Evolutionary conservation across 2,113 vertebrate genomes (phyloP), one percentile per base, ranked within the genome.

Genomic region (Ibidorhyncha struthersii): DNA sequence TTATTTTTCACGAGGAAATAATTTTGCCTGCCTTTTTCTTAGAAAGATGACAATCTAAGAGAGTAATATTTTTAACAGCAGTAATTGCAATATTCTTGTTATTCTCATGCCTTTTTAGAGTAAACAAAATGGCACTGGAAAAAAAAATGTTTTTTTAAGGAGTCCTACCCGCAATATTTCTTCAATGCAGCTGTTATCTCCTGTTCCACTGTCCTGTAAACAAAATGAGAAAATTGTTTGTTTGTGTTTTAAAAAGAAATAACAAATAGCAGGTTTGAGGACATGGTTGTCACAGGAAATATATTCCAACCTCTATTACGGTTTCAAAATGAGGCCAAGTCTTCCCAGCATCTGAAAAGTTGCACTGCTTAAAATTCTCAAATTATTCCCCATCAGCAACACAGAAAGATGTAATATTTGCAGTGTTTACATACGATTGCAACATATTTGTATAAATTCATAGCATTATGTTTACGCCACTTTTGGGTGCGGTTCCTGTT

Each of bases 81-180:
- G 26, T 49, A 86, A 84, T 59, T 65, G 38, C 43, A 67, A 55
- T 70, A 58, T 86, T 52, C 55, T 88, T 32, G 5, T 22, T 29
- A 58, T 61, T 65, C 45, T 59, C 49, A 53, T 90, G 61, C 30
- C 55, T 56, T 90, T 92, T 73, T 41, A 77, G 15, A 89, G 43
- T 62, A 82, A 91, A 77, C 13, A 79, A 56, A 91, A 90, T 21
- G 40, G 45, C 18, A 43, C 29, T 56, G 30, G 30, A 59, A 82
- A 95, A 40, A 40, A 43, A 43, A 49, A 73, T 2, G 5, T 5
- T 59, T 55, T 87, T 94, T 87, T 87, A 93, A 93, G 90, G 73
- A 91, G 85, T 82, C 98, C 98, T 99, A 99, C 99, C 99, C 98
- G 98, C 61, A 98, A 93, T 98, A 98, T 98, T 96, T 99, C 98